Evolutionary conservation across 2,113 vertebrate species (phyloP), one percentile per base, ranked within the genome.

Genomic region (Leucopternis melanops): DNA sequence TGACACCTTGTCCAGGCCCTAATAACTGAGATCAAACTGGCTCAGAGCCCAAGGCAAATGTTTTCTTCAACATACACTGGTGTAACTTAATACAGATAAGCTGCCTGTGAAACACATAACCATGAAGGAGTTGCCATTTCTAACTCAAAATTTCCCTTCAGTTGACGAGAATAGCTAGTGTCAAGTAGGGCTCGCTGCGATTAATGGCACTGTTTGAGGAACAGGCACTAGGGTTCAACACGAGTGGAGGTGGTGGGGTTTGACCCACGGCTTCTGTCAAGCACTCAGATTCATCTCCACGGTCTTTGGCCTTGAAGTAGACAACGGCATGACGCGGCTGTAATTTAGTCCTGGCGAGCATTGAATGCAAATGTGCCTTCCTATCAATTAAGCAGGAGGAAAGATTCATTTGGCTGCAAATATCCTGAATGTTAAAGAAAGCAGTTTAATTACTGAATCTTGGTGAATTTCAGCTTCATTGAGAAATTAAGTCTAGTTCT

Each of bases 391-490:
- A 88, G 62, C 42, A 75, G 79, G 69, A 87, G 82, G 54, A 73
- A 77, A 62, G 71, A 40, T 78, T 77, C 32, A 86, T 89, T 49
- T 70, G 81, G 55, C 88, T 75, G 86, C 75, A 92, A 91, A 96
- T 91, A 91, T 44, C 25, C 38, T 55, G 91, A 72, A 79, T 97
- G 81, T 69, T 54, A 67, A 92, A 93, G 89, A 74, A 87, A 21
- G 62, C 67, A 69, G 42, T 93, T 94, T 90, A 87, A 94, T 96
- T 94, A 86, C 18, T 69, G 94, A 92, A 75, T 58, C 55, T 83
- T 59, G 75, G 59, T 69, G 89, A 97, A 95, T 94, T 95, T 91
- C 82, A 92, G 90, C 49, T 65, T 91, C 61, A 10, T 57, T 89
- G 92, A 90, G 75, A 88, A 95, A 65, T 25, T 47, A 85, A 92